These are phyloP conservation scores for Lepidocyrtinus sp. DNA, from an alignment of 2,888 invertebrate genomes.

Conservation along the genomic window DNA sequence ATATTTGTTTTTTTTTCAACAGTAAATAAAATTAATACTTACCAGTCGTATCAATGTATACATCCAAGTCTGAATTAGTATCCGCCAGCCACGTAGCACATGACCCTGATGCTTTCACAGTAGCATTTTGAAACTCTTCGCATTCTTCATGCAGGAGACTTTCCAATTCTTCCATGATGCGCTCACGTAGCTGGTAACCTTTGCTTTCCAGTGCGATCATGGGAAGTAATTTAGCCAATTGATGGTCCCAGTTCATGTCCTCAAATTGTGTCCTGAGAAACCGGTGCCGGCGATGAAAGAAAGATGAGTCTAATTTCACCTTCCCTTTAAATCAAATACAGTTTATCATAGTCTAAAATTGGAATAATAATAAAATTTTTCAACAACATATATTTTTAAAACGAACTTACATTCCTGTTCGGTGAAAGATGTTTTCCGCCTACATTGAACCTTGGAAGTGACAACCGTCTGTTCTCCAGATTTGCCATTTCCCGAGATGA, in stretches of 20 bases:
- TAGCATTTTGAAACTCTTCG: slow-evolving; percentile 36
- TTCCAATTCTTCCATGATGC: slow-evolving; percentile 45
- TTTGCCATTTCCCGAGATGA: not conserved
- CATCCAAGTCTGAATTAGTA: slow-evolving; percentile 46
- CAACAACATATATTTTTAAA: no score
- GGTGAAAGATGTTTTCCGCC: not conserved
- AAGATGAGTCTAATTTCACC: slow-evolving; percentile 26
- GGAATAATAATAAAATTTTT: no score
- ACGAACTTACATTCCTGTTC: slow-evolving; percentile 27
- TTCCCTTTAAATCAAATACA: slow-evolving; percentile 23
- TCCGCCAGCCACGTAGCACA: slow-evolving; percentile 49
- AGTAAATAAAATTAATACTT: no score
- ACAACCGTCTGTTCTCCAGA: slow-evolving; percentile 26
- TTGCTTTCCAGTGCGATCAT: slow-evolving; percentile 5
- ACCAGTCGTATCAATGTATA: slow-evolving; percentile 37
- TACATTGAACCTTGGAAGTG: slow-evolving; percentile 17
- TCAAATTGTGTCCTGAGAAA: slow-evolving; percentile 4
- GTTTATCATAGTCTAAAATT: no score
- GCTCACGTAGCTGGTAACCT: slow-evolving; percentile 30
- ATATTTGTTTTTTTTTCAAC: no score
- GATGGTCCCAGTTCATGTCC: slow-evolving; percentile 38
- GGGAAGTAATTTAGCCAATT: slow-evolving; percentile 20
- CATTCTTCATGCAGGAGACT: slow-evolving; percentile 27
- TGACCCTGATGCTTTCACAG: slow-evolving; percentile 35
- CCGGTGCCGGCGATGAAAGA: slow-evolving; percentile 41